Evolutionary conservation across 2,113 vertebrate species (phyloP), one percentile per base, ranked within the genome.

Genomic region (Harpagus bidentatus): DNA sequence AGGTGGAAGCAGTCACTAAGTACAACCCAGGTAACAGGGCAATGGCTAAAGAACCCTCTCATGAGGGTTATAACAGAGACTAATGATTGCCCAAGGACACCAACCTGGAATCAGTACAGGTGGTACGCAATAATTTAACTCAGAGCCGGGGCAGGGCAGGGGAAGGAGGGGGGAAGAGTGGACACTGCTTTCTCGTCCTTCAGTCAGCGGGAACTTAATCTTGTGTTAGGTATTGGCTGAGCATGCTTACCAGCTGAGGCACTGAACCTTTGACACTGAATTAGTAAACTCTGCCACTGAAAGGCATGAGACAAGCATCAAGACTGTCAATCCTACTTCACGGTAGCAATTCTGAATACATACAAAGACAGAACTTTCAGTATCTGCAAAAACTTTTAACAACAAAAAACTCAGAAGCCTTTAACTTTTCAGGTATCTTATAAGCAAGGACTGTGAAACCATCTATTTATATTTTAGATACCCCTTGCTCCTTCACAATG

Each of bases 141-240:
- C 8, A 1, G 16, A 28, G 16, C 5, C 7, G 0, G 11, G 23
- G 13, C 5, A 7, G 16, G 7, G 2, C 4, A 29, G 40, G 4
- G 22, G 18, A 34, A 29, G 13, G 9, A 4, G 3, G 3, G 23
- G 38, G 31, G 4, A 36, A 43, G 29, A 19, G 28, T 2, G 5
- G 36, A 66, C 9, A 58, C 31, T 42, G 34, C 36, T 40, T 78
- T 78, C 50, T 89, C 9, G 2, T 61, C 34, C 58, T 65, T 79
- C 22, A 63, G 29, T 29, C 40, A 65, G 67, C 36, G 56, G n/a
- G 12, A 86, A 69, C 23, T 85, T 53, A 32, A 48, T 15, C 63
- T 93, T 74, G 42, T 17, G 23, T 34, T 14, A 82, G 29, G 45
- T 67, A 32, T 13, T 62, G 34, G 50, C 65, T 72, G 13, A 81